Evolutionary conservation across 2,888 invertebrate species (phyloP).

Genomic region (Xestia xanthographa): DNA sequence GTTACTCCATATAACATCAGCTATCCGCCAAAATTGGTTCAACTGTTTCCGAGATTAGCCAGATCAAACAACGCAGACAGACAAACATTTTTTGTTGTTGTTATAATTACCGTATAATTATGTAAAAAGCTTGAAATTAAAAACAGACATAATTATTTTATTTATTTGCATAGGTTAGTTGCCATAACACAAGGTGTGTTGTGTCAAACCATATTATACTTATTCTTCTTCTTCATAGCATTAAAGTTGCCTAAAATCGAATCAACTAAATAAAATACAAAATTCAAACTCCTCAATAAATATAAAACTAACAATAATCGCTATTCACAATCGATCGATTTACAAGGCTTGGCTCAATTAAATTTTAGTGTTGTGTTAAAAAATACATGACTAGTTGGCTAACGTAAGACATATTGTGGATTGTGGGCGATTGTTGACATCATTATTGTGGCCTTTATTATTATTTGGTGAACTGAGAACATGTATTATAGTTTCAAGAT

Average conservation of each 20-base stretch:
- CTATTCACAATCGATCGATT: constrained; percentile 31
- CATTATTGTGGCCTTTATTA: constrained; percentile 37
- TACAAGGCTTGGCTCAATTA: constrained; percentile 14
- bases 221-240: neutral
- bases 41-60: too few relatives aligned
- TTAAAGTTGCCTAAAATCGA: neutral
- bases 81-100: too few relatives aligned
- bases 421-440: constrained; percentile 54
- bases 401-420: constrained; percentile 16
- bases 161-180: too few relatives aligned
- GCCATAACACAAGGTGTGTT: neutral
- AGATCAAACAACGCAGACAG: too few relatives aligned
- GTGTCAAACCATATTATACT: neutral
- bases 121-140: too few relatives aligned
- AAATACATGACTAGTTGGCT: constrained; percentile 17
- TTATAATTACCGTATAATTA: too few relatives aligned
- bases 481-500: constrained; percentile 19
- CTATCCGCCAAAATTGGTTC: too few relatives aligned
- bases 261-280: constrained; percentile 10
- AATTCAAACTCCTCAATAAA: neutral
- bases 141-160: too few relatives aligned
- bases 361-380: constrained; percentile 45
- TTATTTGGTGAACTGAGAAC: constrained; percentile 39
- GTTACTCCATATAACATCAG: too few relatives aligned
- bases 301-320: constrained; percentile 18